phyloP scores from a whole-genome alignment of 2,797 vertebrate genomes.

The Halcyon chelicuti region DNA sequence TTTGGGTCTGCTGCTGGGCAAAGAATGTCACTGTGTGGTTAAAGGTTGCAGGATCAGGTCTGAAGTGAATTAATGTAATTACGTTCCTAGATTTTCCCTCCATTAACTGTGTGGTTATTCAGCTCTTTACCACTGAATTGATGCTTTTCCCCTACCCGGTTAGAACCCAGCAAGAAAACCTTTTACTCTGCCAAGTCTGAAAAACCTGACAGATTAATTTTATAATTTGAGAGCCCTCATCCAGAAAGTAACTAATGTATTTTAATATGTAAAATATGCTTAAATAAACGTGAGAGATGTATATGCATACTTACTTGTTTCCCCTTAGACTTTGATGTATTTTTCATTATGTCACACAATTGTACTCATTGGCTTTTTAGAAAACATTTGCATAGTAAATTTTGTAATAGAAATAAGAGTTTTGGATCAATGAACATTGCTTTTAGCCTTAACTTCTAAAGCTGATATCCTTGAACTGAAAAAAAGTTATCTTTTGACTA shows the following conservation, averaged over 20 bases:
- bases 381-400: not conserved
- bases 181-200: conserved; percentile 2
- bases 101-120: conserved; percentile 10
- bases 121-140: not conserved
- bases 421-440: not conserved
- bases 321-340: not conserved
- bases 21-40: not conserved
- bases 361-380: not conserved
- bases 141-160: not conserved
- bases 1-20: conserved; percentile 15
- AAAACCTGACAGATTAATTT: not conserved
- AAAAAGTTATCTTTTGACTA: not conserved
- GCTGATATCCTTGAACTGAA: not conserved
- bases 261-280: not conserved
- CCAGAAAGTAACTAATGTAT: not conserved
- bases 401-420: not conserved
- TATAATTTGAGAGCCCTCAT: not conserved
- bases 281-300: not conserved
- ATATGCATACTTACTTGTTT: not conserved
- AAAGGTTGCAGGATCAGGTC: not conserved
- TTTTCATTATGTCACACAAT: not conserved
- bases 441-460: not conserved
- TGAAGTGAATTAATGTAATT: conserved; percentile 1
- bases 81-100: conserved; percentile 1
- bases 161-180: not conserved